Base-by-base conservation (phyloP, 2,888 invertebrate genomes). In the Hydrotaea cyrtoneurina region DNA sequence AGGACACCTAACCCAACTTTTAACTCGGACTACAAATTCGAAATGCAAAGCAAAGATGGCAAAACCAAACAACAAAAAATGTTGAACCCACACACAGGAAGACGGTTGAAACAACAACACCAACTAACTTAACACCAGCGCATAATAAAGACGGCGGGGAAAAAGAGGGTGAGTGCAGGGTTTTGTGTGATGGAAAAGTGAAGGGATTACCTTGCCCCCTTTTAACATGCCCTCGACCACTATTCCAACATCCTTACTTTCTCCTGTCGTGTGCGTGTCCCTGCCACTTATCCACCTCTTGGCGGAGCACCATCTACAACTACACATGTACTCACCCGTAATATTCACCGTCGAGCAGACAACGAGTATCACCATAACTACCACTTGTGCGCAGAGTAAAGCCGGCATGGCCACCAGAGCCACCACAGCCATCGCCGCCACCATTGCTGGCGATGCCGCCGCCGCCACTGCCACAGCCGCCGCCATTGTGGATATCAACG, bases 291-390 rank as follows among this genome's bases (percentile, higher is more conserved):
- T n/a, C 39, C 46, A 23, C 57, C 2, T 23, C 23, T 26, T 13
- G 19, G 59, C 43, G n/a, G 2, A 7, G 31, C 10, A 21, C 19
- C 39, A 39, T 13, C 10, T 10, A 39, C 39, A 1, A 39, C 11
- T 13, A 39, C 8, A 39, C 1, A 39, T 62, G 43, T 50, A 89
- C 90, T 89, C 80, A 90, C 90, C 91, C 89, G 87, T 89, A 88
- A 69, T 87, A 89, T 78, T 90, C 89, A 69, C 87, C 88, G 87
- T 91, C 90, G 46, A 91, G 88, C 46, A 91, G 88, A 85, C 89
- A 90, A 59, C 88, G 91, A 43, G 90, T 89, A 82, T 91, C 90
- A 43, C 89, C 89, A 75, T 88, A 90, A 86, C 90, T 90, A 82
- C 88, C 87, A 82, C 86, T 87, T 55, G 84, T 81, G 69, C 86